Percentiles rank a stretch among this genome's conserved stretches.
Evolutionary conservation across 2,113 vertebrate species (phyloP).

Genomic region (Cervus canadensis): DNA sequence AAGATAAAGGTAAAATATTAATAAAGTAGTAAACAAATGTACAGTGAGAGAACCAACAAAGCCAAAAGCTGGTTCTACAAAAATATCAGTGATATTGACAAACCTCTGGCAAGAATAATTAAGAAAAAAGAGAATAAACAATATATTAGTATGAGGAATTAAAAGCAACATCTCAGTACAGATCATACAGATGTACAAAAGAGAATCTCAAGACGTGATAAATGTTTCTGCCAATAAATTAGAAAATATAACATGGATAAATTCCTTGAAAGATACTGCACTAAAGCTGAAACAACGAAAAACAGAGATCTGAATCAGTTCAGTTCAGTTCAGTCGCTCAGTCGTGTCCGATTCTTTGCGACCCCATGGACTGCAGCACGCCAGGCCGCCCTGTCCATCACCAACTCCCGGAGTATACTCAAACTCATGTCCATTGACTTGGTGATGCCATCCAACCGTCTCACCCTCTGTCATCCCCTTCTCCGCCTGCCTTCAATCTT

Average conservation of each 20-base stretch:
- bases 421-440: background rate
- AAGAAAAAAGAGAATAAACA: background rate
- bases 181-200: background rate
- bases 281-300: background rate
- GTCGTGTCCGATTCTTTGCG: background rate
- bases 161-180: background rate
- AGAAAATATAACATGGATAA: background rate
- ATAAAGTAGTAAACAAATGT: background rate
- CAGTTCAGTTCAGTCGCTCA: background rate
- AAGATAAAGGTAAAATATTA: background rate
- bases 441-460: background rate
- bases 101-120: background rate
- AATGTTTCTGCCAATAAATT: background rate
- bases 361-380: background rate
- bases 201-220: background rate
- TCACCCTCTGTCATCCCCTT: background rate
- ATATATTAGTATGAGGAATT: background rate
- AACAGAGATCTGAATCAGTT: background rate
- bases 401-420: background rate
- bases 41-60: background rate
- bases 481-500: background rate
- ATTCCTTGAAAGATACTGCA: background rate
- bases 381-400: background rate
- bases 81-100: background rate
- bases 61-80: background rate